These are phyloP conservation scores for Teleogryllus occipitalis DNA, from an alignment of 1,140 invertebrate genomes.

Conservation along the genomic window DNA sequence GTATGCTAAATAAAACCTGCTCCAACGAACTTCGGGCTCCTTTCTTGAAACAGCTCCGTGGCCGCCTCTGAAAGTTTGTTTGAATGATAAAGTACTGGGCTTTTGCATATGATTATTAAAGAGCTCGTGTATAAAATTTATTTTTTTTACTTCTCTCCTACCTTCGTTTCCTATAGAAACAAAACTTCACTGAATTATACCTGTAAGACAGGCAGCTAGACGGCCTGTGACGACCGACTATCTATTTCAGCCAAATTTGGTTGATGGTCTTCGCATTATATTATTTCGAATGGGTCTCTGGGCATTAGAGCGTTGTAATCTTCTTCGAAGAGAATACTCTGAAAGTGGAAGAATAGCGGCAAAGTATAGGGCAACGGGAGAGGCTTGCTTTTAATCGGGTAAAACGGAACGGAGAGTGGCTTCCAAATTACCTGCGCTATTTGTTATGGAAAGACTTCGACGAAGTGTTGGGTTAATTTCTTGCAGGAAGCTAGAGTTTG, in stretches of 20 bases:
- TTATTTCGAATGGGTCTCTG: neutral
- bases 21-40: neutral
- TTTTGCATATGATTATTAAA: neutral
- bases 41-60: neutral
- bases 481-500: no score
- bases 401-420: no score
- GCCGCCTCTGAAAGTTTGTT: neutral
- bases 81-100: neutral
- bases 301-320: neutral
- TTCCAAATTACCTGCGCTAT: no score
- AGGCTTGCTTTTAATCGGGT: no score
- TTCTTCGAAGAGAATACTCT: neutral
- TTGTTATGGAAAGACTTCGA: no score
- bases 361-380: neutral
- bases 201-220: neutral
- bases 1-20: neutral
- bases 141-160: neutral
- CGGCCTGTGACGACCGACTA: neutral
- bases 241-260: no score
- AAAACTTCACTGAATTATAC: neutral
- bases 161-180: no score
- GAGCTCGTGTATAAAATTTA: neutral
- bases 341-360: neutral
- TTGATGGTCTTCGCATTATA: neutral
- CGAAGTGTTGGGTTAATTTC: no score